Conservation (phyloP, 1,140 invertebrate species). For the Aphelinus atriplicis region DNA sequence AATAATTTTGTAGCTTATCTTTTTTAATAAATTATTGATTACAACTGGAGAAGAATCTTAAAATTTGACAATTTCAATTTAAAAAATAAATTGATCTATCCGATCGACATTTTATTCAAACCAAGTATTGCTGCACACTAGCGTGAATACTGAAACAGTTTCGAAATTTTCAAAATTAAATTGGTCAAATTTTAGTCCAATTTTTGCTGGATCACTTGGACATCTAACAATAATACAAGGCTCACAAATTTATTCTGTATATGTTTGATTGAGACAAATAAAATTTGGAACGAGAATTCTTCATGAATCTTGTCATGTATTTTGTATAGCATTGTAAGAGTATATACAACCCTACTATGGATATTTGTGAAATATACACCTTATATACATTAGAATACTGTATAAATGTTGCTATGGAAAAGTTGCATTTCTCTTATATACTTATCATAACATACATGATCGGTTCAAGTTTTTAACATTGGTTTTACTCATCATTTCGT, state of each 20-base stretch:
- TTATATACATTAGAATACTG: constrained; percentile 37
- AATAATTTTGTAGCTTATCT: no score
- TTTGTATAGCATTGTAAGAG: constrained; percentile 17
- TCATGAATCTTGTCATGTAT: neutral
- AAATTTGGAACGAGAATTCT: neutral
- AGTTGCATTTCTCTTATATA: constrained; percentile 22
- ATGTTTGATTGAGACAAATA: constrained; percentile 1
- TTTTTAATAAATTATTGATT: no score
- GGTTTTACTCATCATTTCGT: no score
- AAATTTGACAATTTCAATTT: no score
- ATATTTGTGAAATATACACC: constrained; percentile 36
- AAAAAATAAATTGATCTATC: no score
- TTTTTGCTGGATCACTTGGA: neutral
- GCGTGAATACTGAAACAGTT: no score
- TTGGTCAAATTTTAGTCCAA: no score
- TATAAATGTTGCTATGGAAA: constrained; percentile 3
- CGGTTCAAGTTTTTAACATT: constrained; percentile 14
- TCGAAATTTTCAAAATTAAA: no score
- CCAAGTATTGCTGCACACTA: no score
- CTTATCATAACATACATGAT: constrained; percentile 37
- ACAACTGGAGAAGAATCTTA: no score
- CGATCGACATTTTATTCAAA: no score
- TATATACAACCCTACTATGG: constrained; percentile 29
- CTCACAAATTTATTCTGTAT: neutral
- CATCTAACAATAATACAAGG: neutral